These are phyloP conservation scores for Chitala chitala DNA, from an alignment of 2,113 vertebrate genomes.

Conservation along the genomic window DNA sequence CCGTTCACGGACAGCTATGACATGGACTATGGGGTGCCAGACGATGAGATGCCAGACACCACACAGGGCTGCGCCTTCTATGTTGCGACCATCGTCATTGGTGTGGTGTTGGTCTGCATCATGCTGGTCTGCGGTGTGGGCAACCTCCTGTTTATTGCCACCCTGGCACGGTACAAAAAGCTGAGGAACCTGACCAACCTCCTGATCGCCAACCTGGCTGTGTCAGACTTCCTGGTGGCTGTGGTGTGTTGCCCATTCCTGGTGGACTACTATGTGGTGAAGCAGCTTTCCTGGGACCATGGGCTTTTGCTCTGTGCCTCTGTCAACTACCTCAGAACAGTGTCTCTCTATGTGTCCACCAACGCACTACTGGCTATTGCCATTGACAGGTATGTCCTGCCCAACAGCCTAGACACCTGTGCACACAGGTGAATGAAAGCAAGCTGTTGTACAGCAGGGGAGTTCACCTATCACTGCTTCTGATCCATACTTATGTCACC, in stretches of 20 bases:
- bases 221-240: constrained; percentile 92
- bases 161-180: constrained; percentile 83
- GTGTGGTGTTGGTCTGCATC: constrained; percentile 81
- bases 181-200: constrained; percentile 92
- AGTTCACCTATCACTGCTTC: too few relatives aligned
- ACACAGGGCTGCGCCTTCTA: constrained; percentile 86
- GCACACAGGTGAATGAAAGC: too few relatives aligned
- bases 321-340: constrained; percentile 84
- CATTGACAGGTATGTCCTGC: constrained; percentile 77
- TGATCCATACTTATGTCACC: too few relatives aligned
- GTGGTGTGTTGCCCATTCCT: constrained; percentile 93
- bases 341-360: constrained; percentile 91
- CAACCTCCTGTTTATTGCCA: constrained; percentile 84
- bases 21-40: constrained; percentile 73
- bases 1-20: constrained; percentile 66
- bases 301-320: constrained; percentile 83
- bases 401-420: too few relatives aligned
- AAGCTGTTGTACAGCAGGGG: too few relatives aligned
- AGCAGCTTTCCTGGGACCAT: constrained; percentile 87
- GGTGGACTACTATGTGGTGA: constrained; percentile 94
- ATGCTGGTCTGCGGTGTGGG: constrained; percentile 87
- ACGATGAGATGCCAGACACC: constrained; percentile 76
- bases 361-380: constrained; percentile 92
- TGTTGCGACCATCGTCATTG: constrained; percentile 80
- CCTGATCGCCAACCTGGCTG: constrained; percentile 89